phyloP scores from a whole-genome alignment of 2,113 vertebrate species.

The Chascanopsetta lugubris region DNA sequence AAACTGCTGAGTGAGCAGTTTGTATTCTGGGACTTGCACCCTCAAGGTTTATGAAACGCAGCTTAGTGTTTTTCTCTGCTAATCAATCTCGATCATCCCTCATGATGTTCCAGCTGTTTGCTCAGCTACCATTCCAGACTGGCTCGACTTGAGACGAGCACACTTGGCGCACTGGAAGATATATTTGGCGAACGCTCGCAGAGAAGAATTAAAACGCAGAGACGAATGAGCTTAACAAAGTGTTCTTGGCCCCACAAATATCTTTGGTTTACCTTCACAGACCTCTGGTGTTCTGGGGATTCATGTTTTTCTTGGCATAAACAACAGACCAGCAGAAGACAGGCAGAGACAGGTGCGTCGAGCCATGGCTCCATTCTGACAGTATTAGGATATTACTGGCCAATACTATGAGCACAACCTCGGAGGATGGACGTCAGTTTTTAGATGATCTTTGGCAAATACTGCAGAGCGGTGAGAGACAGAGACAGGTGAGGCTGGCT shows the following conservation, averaged over 20 bases:
- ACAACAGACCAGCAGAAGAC: slow-evolving; percentile 31
- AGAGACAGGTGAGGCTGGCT: slow-evolving; percentile 67
- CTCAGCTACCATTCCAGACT: slow-evolving; percentile 37
- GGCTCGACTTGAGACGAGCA: slow-evolving; percentile 39
- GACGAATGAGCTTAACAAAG: slow-evolving; percentile 53
- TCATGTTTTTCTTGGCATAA: slow-evolving; percentile 61
- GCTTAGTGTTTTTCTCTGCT: slow-evolving; percentile 34
- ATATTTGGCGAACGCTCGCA: slow-evolving; percentile 55
- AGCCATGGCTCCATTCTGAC: slow-evolving; percentile 47
- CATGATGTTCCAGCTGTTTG: slow-evolving; percentile 21
- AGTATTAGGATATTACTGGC: slow-evolving; percentile 56
- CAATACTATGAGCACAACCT: slow-evolving; percentile 34
- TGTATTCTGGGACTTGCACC: neutral
- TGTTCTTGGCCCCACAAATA: slow-evolving; percentile 47
- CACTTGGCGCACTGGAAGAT: slow-evolving; percentile 41
- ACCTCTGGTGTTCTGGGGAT: slow-evolving; percentile 31
- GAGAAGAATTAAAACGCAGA: slow-evolving; percentile 29
- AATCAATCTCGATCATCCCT: slow-evolving; percentile 36
- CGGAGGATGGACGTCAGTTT: slow-evolving; percentile 39
- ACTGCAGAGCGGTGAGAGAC: slow-evolving; percentile 58
- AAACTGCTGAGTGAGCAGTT: slow-evolving; percentile 23
- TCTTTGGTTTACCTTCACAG: slow-evolving; percentile 28
- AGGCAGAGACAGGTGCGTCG: slow-evolving; percentile 56
- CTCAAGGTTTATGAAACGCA: slow-evolving; percentile 16
- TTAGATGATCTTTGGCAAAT: slow-evolving; percentile 67